Evolutionary conservation across 2,888 invertebrate genomes (phyloP), one percentile per base, ranked within the genome.

Genomic region (Rutpela maculata): DNA sequence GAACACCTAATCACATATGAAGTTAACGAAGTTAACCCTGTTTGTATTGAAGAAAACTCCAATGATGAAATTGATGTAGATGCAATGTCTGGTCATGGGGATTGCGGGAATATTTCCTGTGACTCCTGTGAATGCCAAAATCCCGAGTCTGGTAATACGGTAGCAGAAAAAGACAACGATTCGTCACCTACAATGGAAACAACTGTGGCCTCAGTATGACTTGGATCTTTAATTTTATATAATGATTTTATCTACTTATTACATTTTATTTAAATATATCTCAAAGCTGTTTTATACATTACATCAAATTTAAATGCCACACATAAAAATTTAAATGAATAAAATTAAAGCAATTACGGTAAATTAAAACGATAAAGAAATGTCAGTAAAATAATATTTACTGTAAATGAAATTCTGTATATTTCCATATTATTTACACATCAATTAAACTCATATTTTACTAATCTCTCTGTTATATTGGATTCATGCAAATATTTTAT

Each of bases 11-110:
- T 93, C 65, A 93, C 93, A 79, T 93, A 93, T 62, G 90, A 90
- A 78, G 91, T 88, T 31, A 88, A 86, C 22, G 90, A 90, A 78
- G 90, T 90, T 75, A 92, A 91, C 81, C 81, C 90, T 74, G 90
- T 90, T 78, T 91, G 91, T 77, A 90, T 92, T n/a, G 94, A 93
- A 82, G 93, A 94, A 66, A 93, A 93, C 88, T 94, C 93, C 7
- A 94, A 93, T 84, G 96, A 96, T 87, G 96, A 97, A 88, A 97
- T 96, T 87, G 96, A 96, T 86, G 94, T 95, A 0, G 96, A 96
- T 89, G 95, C 95, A 1, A 95, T 96, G 93, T 95, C 95, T 82
- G 95, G 95, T 92, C 91, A 91, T 84, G 88, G 87, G 56, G 88
- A 86, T 76, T 84, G 85, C 75, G 83, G 84, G 55, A 84, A 84